phyloP scores from a whole-genome alignment of 2,113 vertebrate genomes.

The Hiodon tergisus region DNA sequence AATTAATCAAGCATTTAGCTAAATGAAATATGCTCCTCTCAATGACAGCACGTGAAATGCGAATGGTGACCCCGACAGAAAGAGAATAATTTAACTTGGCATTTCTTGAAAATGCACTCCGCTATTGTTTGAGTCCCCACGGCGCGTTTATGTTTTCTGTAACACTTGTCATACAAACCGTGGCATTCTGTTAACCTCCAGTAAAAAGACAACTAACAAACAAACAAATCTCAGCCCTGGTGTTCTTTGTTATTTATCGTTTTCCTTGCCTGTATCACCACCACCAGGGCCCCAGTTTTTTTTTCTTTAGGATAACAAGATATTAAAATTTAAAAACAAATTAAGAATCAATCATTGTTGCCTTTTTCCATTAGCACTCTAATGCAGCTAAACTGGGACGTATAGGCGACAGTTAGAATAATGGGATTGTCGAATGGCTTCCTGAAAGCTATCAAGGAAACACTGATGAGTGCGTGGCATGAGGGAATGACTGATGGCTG shows the following conservation, averaged over 20 bases:
- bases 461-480: no score
- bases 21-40: not conserved
- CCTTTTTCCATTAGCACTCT: slow-evolving; percentile 48
- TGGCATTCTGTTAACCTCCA: slow-evolving; percentile 29
- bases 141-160: slow-evolving; percentile 41
- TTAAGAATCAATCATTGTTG: slow-evolving; percentile 52
- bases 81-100: not conserved
- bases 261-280: slow-evolving; percentile 26
- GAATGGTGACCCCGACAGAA: not conserved
- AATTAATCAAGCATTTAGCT: not conserved
- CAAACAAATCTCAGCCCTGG: slow-evolving; percentile 47
- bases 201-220: slow-evolving; percentile 39
- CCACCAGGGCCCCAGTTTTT: slow-evolving; percentile 2
- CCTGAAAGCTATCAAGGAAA: not conserved
- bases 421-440: not conserved
- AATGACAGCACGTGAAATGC: not conserved
- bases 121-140: slow-evolving; percentile 29
- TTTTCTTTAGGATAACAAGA: slow-evolving; percentile 47
- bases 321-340: slow-evolving; percentile 45
- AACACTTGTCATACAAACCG: slow-evolving; percentile 36
- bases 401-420: slow-evolving; percentile 24
- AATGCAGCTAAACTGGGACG: slow-evolving; percentile 39
- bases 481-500: no score
- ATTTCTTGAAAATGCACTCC: not conserved
- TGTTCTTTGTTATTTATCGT: slow-evolving; percentile 56